phyloP scores from a whole-genome alignment of 1,140 invertebrate genomes.

The Andricus grossulariae region DNA sequence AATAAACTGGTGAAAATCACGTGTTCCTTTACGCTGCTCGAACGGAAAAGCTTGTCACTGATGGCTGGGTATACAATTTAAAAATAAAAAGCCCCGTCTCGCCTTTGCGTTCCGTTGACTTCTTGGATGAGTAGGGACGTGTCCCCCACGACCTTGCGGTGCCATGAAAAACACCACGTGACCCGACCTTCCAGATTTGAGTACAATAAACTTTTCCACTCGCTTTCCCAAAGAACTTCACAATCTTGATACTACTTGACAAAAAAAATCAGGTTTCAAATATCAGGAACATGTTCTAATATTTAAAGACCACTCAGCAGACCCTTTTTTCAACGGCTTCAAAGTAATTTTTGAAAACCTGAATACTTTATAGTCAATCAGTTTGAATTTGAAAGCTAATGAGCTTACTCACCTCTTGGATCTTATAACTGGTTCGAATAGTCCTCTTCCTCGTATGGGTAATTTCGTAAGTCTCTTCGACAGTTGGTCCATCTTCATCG shows the following conservation, averaged over 20 bases:
- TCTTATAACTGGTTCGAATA: constrained; percentile 80
- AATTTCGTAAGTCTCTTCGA: constrained; percentile 74
- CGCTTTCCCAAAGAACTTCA: background rate
- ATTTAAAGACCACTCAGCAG: too few relatives aligned
- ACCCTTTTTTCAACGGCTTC: too few relatives aligned
- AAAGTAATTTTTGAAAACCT: too few relatives aligned
- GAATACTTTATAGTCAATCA: too few relatives aligned
- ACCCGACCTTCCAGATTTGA: background rate
- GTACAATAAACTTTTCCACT: constrained; percentile 2
- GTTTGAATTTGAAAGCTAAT: background rate
- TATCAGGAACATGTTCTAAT: too few relatives aligned
- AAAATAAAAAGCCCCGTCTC: constrained; percentile 9
- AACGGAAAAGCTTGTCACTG: background rate
- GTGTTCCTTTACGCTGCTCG: constrained; percentile 1
- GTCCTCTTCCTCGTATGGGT: constrained; percentile 80
- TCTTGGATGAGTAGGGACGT: background rate
- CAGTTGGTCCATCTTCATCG: constrained; percentile 62
- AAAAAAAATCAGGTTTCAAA: too few relatives aligned
- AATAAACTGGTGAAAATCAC: constrained; percentile 23
- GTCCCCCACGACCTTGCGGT: background rate
- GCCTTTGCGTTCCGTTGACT: background rate
- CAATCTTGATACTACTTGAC: too few relatives aligned
- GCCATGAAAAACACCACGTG: background rate
- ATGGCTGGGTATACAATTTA: constrained; percentile 17
- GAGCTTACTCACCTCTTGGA: constrained; percentile 80